Conservation (phyloP, 2,888 invertebrate genomes). For the Drosophila infuscata region DNA sequence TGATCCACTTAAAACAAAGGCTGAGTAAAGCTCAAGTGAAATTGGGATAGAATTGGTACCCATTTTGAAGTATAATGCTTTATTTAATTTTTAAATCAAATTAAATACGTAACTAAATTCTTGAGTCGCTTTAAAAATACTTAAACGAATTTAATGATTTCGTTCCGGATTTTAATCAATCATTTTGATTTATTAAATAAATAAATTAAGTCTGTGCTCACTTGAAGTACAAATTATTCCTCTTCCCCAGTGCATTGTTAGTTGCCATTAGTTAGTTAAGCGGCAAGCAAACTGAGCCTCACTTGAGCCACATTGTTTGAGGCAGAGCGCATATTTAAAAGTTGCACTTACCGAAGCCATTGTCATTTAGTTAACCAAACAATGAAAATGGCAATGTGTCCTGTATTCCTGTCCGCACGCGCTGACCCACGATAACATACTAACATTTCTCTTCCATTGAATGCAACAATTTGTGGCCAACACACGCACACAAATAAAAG, state of each 20-base stretch:
- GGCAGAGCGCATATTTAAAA: not conserved
- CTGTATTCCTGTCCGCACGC: constrained; percentile 54
- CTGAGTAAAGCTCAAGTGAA: not conserved
- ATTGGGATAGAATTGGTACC: not conserved
- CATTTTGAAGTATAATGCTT: not conserved
- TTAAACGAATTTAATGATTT: not conserved
- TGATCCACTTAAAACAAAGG: constrained; percentile 1
- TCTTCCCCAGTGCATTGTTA: not conserved
- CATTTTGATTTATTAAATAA: not conserved
- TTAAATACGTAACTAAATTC: not conserved
- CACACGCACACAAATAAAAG: constrained; percentile 15
- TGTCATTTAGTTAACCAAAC: not conserved
- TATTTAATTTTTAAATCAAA: not conserved
- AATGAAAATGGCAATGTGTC: constrained; percentile 6
- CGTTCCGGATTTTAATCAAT: no score
- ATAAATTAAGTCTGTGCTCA: not conserved
- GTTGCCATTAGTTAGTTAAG: constrained; percentile 21
- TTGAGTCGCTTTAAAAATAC: not conserved
- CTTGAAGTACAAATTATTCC: not conserved
- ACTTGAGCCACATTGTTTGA: constrained; percentile 31
- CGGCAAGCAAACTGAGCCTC: constrained; percentile 29
- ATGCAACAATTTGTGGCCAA: constrained; percentile 70
- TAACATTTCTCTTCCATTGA: constrained; percentile 41
- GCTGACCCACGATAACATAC: constrained; percentile 54
- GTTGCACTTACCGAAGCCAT: constrained; percentile 36